These are phyloP conservation scores for Eupithecia subfuscata DNA, from an alignment of 2,888 invertebrate genomes.

Conservation along the genomic window DNA sequence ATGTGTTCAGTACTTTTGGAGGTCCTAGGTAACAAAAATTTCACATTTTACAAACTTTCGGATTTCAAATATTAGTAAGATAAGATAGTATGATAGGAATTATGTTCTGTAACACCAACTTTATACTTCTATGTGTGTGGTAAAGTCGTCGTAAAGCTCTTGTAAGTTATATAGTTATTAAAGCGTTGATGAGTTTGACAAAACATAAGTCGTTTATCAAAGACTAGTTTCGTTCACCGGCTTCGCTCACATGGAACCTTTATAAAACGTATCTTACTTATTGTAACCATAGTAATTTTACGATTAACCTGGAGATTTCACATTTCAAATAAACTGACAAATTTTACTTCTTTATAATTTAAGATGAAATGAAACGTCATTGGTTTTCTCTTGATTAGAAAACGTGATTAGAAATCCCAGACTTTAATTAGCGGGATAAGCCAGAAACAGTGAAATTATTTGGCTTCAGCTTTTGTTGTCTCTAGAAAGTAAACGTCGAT, in stretches of 20 bases:
- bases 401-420: constrained; percentile 3
- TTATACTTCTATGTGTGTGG: not conserved
- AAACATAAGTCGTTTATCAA: not conserved
- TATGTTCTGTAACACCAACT: not conserved
- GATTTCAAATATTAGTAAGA: too few species aligned
- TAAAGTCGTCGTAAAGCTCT: not conserved
- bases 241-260: not conserved
- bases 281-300: too few species aligned
- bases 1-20: too few species aligned
- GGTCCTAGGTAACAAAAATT: too few species aligned
- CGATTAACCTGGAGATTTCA: too few species aligned
- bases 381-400: not conserved
- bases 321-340: too few species aligned
- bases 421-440: not conserved
- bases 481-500: not conserved
- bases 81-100: not conserved
- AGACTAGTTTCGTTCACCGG: not conserved
- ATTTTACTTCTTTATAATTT: too few species aligned
- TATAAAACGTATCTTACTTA: not conserved
- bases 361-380: not conserved
- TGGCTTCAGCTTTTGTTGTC: not conserved
- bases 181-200: not conserved
- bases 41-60: too few species aligned
- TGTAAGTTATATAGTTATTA: not conserved
- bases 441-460: not conserved